Conservation (phyloP, 2,113 vertebrate genomes). For the Carettochelys insculpta region DNA sequence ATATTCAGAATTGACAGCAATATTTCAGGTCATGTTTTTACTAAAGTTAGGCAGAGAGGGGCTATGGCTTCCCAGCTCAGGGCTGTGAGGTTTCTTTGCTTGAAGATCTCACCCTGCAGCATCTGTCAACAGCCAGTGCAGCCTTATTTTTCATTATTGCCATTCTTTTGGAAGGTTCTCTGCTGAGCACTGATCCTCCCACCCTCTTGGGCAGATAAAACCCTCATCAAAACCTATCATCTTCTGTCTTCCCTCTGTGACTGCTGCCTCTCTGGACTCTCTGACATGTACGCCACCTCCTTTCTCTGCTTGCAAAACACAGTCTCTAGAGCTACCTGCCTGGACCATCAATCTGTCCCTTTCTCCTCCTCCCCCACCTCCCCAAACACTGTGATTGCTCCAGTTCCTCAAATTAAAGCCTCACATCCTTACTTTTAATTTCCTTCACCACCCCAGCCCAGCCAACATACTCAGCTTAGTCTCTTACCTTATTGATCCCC, state of each 20-base stretch:
- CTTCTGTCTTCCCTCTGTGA: conserved; percentile 57
- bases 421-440: conserved; percentile 42
- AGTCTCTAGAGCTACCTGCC: conserved; percentile 59
- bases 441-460: background rate
- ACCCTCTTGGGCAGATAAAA: conserved; percentile 52
- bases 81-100: background rate
- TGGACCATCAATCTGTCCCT: conserved; percentile 58
- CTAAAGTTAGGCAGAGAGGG: background rate
- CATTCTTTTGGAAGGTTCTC: background rate
- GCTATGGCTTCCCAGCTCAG: background rate
- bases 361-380: conserved; percentile 53
- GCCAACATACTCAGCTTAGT: background rate
- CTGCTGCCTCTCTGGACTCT: conserved; percentile 51
- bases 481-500: background rate
- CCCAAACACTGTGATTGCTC: background rate
- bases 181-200: conserved; percentile 13
- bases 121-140: background rate
- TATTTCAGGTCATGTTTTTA: background rate
- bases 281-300: conserved; percentile 27
- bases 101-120: background rate
- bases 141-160: background rate
- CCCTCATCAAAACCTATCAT: conserved; percentile 46
- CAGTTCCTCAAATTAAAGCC: conserved; percentile 42
- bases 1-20: background rate
- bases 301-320: conserved; percentile 54